A percentile compares a stretch with the other conserved stretches of the same genome.
These are phyloP conservation scores for Amphimallon solstitiale DNA, from an alignment of 2,888 invertebrate species.

Conservation along the genomic window DNA sequence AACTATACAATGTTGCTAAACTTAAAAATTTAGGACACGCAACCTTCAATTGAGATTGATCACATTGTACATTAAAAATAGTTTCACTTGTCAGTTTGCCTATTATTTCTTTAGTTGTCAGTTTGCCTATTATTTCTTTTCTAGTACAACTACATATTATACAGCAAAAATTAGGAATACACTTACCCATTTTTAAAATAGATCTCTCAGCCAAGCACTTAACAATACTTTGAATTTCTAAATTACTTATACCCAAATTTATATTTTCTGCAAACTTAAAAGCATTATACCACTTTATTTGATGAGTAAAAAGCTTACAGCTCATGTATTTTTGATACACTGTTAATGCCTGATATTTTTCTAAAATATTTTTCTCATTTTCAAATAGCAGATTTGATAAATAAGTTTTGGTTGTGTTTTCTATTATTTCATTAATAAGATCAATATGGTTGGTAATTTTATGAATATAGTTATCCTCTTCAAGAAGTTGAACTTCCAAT, in stretches of 20 bases:
- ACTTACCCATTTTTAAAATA: slow-evolving; percentile 49
- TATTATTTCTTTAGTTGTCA: too few relatives aligned
- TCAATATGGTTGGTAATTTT: slow-evolving; percentile 9
- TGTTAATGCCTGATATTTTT: slow-evolving; percentile 31
- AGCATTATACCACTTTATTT: slow-evolving; percentile 47
- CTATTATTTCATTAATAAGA: slow-evolving; percentile 27
- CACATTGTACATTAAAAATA: too few relatives aligned
- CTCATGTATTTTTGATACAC: slow-evolving; percentile 35
- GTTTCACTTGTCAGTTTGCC: too few relatives aligned
- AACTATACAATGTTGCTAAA: too few relatives aligned
- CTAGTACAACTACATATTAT: too few relatives aligned
- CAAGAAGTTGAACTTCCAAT: not conserved
- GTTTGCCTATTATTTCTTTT: too few relatives aligned
- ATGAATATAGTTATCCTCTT: not conserved
- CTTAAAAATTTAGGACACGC: too few relatives aligned
- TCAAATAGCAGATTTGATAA: slow-evolving; percentile 21
- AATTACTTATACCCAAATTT: slow-evolving; percentile 42
- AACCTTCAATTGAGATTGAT: too few relatives aligned
- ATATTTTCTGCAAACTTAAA: slow-evolving; percentile 41
- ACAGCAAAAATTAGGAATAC: too few relatives aligned
- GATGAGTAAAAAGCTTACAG: slow-evolving; percentile 44
- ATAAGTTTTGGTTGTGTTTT: slow-evolving; percentile 13
- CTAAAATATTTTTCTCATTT: slow-evolving; percentile 27
- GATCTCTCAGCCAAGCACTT: slow-evolving; percentile 43
- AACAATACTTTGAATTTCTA: slow-evolving; percentile 47